Evolutionary conservation across 2,113 vertebrate genomes (phyloP).

Genomic region (Pandion haliaetus): DNA sequence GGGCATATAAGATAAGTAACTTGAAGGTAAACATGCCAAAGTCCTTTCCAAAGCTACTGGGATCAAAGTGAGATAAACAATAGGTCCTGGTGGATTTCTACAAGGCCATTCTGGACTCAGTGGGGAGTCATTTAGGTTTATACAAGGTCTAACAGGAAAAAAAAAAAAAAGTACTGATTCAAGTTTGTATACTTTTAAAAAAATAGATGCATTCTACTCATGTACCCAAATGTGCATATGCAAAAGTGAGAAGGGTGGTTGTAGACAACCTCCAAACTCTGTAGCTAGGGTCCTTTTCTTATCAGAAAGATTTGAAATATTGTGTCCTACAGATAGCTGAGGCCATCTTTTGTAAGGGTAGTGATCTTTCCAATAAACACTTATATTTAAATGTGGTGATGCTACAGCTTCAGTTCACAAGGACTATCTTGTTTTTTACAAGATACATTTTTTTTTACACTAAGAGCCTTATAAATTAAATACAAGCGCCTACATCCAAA

Average conservation of each 20-base stretch:
- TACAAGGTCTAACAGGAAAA: neutral
- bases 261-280: neutral
- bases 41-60: neutral
- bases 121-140: neutral
- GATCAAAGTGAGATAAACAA: conserved; percentile 11
- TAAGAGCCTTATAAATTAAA: neutral
- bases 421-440: neutral
- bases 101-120: neutral
- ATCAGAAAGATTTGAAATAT: neutral
- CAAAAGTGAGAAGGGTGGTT: neutral
- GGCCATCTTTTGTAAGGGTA: neutral
- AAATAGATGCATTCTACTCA: neutral
- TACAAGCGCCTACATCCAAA: neutral
- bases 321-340: accelerated
- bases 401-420: neutral
- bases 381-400: neutral
- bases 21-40: neutral
- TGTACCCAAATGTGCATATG: neutral
- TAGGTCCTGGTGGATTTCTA: neutral
- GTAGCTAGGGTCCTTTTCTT: neutral
- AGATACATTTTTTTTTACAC: neutral
- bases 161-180: neutral
- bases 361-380: neutral
- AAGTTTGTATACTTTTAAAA: neutral
- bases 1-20: neutral